Conservation (phyloP, 2,888 invertebrate species). For the Drosophila stalkeri region DNA sequence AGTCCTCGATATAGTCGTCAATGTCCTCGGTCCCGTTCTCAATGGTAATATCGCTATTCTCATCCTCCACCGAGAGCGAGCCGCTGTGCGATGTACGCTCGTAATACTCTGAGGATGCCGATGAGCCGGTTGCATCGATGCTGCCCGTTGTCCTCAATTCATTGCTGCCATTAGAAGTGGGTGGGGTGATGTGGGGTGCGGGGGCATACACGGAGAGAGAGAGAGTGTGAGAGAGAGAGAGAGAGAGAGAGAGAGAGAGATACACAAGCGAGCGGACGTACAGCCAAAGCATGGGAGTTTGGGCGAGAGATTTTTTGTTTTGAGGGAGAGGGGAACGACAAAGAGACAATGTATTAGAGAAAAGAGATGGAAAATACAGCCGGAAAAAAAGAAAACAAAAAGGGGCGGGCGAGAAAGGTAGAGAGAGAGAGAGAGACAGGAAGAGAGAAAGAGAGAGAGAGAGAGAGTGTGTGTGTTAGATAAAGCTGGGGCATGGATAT, state of each 20-base stretch:
- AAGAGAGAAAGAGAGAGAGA: slow-evolving; percentile 19
- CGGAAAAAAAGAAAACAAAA: slow-evolving; percentile 16
- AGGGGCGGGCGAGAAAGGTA: neutral
- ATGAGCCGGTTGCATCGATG: slow-evolving; percentile 72
- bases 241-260: neutral
- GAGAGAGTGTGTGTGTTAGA: slow-evolving; percentile 63
- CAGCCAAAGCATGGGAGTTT: slow-evolving; percentile 19
- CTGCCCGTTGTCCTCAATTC: slow-evolving; percentile 76
- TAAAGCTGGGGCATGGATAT: slow-evolving; percentile 64
- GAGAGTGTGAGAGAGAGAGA: neutral
- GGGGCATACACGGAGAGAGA: slow-evolving; percentile 7
- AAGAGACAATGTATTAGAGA: slow-evolving; percentile 23
- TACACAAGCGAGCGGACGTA: slow-evolving; percentile 8
- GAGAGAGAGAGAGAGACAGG: slow-evolving; percentile 15
- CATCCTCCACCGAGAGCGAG: slow-evolving; percentile 84
- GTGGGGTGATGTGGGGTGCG: slow-evolving; percentile 22
- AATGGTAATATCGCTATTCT: slow-evolving; percentile 84
- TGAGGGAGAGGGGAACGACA: slow-evolving; percentile 6
- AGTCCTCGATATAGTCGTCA: slow-evolving; percentile 83
- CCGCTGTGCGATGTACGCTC: slow-evolving; percentile 79
- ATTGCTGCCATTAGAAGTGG: slow-evolving; percentile 40
- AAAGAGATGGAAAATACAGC: slow-evolving; percentile 8
- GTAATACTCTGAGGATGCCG: slow-evolving; percentile 71
- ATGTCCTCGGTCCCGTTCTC: slow-evolving; percentile 83
- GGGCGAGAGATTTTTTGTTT: slow-evolving; percentile 11